These are phyloP conservation scores for Drosophila demipolita DNA, from an alignment of 2,888 invertebrate species.

Conservation along the genomic window DNA sequence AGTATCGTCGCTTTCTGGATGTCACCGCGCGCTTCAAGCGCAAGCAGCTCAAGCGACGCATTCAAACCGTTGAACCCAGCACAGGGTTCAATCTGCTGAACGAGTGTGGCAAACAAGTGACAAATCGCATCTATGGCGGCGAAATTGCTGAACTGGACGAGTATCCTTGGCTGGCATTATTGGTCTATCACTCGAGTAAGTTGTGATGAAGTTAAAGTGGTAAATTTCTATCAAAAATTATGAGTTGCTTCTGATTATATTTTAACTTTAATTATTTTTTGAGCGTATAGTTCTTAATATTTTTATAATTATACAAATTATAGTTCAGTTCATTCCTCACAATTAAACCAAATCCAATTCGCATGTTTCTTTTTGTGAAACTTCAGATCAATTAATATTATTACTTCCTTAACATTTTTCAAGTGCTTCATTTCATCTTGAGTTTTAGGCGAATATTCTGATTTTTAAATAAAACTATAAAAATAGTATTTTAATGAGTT, in stretches of 20 bases:
- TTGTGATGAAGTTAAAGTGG: constrained; percentile 11
- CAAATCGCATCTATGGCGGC: constrained; percentile 88
- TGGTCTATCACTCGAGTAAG: constrained; percentile 87
- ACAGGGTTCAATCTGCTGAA: constrained; percentile 79
- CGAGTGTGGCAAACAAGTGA: constrained; percentile 87
- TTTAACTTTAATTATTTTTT: background rate
- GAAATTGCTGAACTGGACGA: constrained; percentile 88
- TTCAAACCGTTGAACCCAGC: constrained; percentile 80
- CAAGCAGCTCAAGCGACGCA: constrained; percentile 82
- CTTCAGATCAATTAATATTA: background rate
- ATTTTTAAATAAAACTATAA: background rate
- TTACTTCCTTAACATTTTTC: background rate
- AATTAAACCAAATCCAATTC: background rate
- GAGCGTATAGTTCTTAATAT: background rate
- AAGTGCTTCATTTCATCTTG: background rate
- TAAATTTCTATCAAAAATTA: background rate
- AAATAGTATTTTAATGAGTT: background rate
- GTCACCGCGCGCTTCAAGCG: constrained; percentile 77
- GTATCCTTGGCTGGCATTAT: constrained; percentile 88
- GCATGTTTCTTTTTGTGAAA: background rate
- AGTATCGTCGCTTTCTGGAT: constrained; percentile 72
- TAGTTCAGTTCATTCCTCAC: background rate
- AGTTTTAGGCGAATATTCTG: background rate
- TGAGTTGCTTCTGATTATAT: background rate
- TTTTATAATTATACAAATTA: background rate